Evolutionary conservation across 2,113 vertebrate genomes (phyloP).

Genomic region (Chelonoidis abingdonii): DNA sequence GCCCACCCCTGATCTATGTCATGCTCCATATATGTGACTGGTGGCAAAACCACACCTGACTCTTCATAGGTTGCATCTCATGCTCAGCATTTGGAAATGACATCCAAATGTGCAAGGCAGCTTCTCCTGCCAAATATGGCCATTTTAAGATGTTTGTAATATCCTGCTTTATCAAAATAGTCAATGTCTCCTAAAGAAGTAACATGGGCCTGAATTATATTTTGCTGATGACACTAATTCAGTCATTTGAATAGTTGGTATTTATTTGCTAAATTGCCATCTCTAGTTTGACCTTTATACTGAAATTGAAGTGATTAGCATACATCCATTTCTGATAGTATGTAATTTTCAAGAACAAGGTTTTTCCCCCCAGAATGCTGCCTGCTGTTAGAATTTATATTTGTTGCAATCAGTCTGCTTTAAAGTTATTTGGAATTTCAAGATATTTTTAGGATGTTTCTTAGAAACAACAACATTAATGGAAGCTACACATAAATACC

Average conservation of each 20-base stretch:
- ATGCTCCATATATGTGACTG: background rate
- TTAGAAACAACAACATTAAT: background rate
- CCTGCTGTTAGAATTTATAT: background rate
- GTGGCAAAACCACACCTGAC: background rate
- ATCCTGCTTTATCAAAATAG: constrained; percentile 21
- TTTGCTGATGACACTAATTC: constrained; percentile 53
- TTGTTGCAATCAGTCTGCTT: background rate
- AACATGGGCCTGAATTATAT: background rate
- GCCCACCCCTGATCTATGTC: background rate
- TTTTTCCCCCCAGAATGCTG: background rate
- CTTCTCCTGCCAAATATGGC: constrained; percentile 1
- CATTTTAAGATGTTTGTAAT: background rate
- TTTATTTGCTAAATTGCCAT: constrained; percentile 23
- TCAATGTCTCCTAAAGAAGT: constrained; percentile 46
- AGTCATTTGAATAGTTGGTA: background rate
- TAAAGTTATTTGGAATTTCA: background rate
- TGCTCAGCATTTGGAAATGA: background rate
- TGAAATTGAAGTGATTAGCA: background rate
- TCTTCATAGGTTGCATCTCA: constrained; percentile 8
- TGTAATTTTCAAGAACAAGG: background rate
- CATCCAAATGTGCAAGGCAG: background rate
- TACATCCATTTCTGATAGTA: background rate
- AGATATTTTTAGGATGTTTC: background rate
- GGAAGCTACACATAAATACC: background rate
- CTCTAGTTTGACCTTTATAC: background rate